Evolutionary conservation across 1,140 invertebrate species (phyloP).

Genomic region (Drosophila albomicans): DNA sequence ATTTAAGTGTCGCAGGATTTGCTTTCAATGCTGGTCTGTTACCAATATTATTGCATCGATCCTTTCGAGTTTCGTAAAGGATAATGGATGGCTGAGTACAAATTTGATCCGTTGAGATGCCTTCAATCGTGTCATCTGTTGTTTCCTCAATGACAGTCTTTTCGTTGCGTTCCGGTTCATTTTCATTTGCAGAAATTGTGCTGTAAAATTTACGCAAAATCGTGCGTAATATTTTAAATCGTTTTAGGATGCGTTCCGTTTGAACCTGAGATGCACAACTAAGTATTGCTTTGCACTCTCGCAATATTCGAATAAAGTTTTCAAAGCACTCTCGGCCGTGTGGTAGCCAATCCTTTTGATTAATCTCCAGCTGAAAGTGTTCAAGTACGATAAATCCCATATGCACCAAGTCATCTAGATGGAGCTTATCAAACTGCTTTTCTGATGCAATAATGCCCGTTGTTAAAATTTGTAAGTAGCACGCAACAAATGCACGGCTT

Average conservation of each 20-base stretch:
- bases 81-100: slow-evolving; percentile 57
- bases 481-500: slow-evolving; percentile 60
- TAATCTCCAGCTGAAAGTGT: slow-evolving; percentile 69
- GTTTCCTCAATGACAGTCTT: neutral
- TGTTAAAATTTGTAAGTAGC: slow-evolving; percentile 66
- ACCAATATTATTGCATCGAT: slow-evolving; percentile 23
- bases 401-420: slow-evolving; percentile 61
- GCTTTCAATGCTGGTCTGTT: neutral
- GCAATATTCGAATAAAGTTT: slow-evolving; percentile 65
- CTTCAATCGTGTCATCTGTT: neutral
- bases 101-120: neutral
- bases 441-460: slow-evolving; percentile 46
- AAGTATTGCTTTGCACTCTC: slow-evolving; percentile 76
- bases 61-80: slow-evolving; percentile 56
- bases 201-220: slow-evolving; percentile 65
- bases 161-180: slow-evolving; percentile 8
- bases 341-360: slow-evolving; percentile 52
- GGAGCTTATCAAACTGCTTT: slow-evolving; percentile 59
- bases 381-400: slow-evolving; percentile 67
- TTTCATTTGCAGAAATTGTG: slow-evolving; percentile 27
- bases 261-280: slow-evolving; percentile 77
- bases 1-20: neutral
- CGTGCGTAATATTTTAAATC: slow-evolving; percentile 78
- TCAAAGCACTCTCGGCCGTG: slow-evolving; percentile 56
- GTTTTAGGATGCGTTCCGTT: slow-evolving; percentile 67